A percentile compares a stretch with the other conserved stretches of the same genome.
phyloP scores from a whole-genome alignment of 1,140 invertebrate genomes.

The Oryctes rhinoceros region DNA sequence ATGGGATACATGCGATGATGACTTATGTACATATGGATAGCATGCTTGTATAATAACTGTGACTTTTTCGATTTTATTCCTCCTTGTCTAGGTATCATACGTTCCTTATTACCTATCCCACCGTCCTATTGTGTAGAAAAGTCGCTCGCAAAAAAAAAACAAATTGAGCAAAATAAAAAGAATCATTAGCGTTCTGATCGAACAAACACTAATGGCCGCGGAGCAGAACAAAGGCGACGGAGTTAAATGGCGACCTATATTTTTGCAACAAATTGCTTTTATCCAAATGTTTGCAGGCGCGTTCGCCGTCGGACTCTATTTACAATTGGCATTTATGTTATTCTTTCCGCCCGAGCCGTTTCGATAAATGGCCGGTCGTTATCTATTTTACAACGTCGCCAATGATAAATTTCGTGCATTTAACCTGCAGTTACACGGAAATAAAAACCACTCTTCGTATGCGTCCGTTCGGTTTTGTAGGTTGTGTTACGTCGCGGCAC shows the following conservation, averaged over 20 bases:
- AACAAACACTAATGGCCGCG: background rate
- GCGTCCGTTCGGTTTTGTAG: background rate
- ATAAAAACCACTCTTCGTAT: background rate
- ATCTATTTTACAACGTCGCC: constrained; percentile 5
- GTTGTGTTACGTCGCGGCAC: background rate
- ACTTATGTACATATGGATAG: too few species aligned
- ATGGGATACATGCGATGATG: background rate
- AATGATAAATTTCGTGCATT: background rate
- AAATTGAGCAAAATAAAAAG: background rate
- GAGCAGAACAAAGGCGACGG: background rate
- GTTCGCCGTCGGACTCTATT: background rate
- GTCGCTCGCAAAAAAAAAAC: background rate
- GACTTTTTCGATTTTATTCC: too few species aligned
- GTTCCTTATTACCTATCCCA: too few species aligned
- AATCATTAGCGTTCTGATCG: constrained; percentile 1
- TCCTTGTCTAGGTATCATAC: too few species aligned
- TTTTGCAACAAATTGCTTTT: constrained; percentile 19
- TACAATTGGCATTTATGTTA: background rate
- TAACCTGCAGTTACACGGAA: background rate
- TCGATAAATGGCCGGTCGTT: constrained; percentile 11
- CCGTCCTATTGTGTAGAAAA: too few species aligned
- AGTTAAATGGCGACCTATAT: constrained; percentile 5
- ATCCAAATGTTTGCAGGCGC: constrained; percentile 8
- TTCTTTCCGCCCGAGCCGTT: constrained; percentile 1
- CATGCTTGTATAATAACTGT: too few species aligned